These are phyloP conservation scores for Hemicentrotus pulcherrimus DNA, from an alignment of 35 echinoderm and acorn worm species.

Conservation along the genomic window DNA sequence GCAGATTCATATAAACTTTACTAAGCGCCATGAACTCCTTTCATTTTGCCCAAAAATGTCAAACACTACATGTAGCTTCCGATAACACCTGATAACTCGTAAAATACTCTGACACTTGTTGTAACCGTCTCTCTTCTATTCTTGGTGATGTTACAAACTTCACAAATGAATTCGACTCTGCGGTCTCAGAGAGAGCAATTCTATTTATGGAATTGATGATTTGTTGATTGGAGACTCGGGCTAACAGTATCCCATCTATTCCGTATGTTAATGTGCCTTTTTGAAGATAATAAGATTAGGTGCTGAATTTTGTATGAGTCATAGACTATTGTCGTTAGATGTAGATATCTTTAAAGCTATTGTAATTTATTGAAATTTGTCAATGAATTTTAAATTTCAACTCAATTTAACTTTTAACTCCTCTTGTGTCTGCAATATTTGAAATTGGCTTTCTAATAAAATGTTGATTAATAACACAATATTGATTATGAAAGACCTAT, in stretches of 20 bases:
- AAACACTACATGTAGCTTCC: no score
- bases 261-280: neutral
- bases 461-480: neutral
- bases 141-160: neutral
- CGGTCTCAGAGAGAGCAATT: neutral
- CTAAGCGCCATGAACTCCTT: no score
- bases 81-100: no score
- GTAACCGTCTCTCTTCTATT: neutral
- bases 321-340: neutral
- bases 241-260: neutral
- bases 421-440: neutral
- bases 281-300: neutral
- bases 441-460: neutral
- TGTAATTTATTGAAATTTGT: neutral
- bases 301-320: conserved; percentile 5
- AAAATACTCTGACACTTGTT: no score
- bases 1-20: no score
- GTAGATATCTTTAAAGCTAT: neutral
- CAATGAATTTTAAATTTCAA: neutral
- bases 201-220: neutral
- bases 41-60: no score
- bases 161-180: no score
- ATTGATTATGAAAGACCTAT: neutral
- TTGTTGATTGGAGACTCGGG: neutral
- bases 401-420: neutral